phyloP scores from a whole-genome alignment of 92 coral and sea anemone species.

The Pocillopora grandis region DNA sequence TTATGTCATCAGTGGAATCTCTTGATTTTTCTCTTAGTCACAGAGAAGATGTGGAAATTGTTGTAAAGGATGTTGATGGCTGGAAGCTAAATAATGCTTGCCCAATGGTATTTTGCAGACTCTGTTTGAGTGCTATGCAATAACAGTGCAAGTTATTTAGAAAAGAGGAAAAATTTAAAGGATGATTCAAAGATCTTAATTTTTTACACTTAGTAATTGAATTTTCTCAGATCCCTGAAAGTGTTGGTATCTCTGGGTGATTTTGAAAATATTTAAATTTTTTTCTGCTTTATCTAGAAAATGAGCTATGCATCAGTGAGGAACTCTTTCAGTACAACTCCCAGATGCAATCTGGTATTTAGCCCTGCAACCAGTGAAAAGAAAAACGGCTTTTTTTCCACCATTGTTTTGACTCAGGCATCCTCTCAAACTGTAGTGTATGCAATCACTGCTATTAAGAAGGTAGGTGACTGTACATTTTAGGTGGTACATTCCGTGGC shows the following conservation, averaged over 20 bases:
- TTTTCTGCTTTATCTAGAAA: background rate
- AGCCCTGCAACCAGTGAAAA: background rate
- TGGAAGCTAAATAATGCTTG: slow-evolving; percentile 19
- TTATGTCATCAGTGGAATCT: slow-evolving; percentile 31
- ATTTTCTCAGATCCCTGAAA: background rate
- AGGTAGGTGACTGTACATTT: background rate
- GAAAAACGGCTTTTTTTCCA: slow-evolving; percentile 10
- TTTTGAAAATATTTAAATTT: background rate
- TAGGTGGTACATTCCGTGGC: background rate
- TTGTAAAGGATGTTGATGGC: slow-evolving; percentile 9
- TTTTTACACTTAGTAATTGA: background rate
- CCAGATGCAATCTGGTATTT: slow-evolving; percentile 10
- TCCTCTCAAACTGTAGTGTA: slow-evolving; percentile 2
- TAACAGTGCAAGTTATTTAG: background rate
- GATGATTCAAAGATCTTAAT: background rate
- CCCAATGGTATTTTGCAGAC: background rate
- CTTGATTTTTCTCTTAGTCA: slow-evolving; percentile 26
- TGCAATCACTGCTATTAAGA: background rate
- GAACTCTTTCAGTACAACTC: slow-evolving; percentile 14
- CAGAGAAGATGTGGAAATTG: slow-evolving; percentile 10
- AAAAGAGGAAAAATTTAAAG: too few species aligned
- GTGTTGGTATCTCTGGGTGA: background rate
- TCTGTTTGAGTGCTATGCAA: background rate
- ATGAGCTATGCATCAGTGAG: slow-evolving; percentile 15
- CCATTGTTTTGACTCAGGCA: slow-evolving; percentile 7